Conservation (phyloP, 2,888 invertebrate species). For the Auanema sp. region DNA sequence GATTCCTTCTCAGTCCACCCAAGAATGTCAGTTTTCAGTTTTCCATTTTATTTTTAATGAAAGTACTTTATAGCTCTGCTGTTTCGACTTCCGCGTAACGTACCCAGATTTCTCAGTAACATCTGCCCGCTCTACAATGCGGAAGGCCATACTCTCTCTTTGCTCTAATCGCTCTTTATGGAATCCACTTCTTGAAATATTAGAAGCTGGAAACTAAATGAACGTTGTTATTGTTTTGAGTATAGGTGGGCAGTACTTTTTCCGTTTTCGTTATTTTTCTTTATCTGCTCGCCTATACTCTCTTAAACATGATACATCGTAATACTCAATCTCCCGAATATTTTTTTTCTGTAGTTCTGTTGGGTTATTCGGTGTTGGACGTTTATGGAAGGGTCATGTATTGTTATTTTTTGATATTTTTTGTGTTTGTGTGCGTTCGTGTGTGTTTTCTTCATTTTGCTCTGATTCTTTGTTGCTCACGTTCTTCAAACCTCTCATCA, state of each 20-base stretch:
- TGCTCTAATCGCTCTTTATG: slow-evolving; percentile 34
- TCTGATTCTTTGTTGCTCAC: slow-evolving; percentile 5
- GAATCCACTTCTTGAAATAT: slow-evolving; percentile 23
- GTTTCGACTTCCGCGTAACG: slow-evolving; percentile 46
- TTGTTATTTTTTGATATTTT: too few species aligned
- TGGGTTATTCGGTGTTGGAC: not conserved
- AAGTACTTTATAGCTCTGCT: slow-evolving; percentile 30
- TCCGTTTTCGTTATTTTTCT: too few species aligned
- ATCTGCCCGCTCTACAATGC: slow-evolving; percentile 44
- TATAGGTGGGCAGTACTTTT: not conserved
- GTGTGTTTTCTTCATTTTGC: not conserved
- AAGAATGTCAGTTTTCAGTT: slow-evolving; percentile 39
- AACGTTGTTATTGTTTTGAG: not conserved
- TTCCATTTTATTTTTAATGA: not conserved
- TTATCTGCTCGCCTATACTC: too few species aligned
- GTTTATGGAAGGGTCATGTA: too few species aligned
- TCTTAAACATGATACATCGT: not conserved
- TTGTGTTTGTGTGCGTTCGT: not conserved
- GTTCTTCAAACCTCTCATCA: not conserved
- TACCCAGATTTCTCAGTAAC: slow-evolving; percentile 49
- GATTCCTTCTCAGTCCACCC: slow-evolving; percentile 52
- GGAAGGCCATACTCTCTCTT: slow-evolving; percentile 48
- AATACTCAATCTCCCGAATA: not conserved
- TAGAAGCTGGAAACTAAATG: slow-evolving; percentile 14
- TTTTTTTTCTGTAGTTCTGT: not conserved